Percentiles rank a stretch among this genome's conserved stretches.
Conservation (phyloP, 2,888 invertebrate species). For the Coleophora deauratella region DNA sequence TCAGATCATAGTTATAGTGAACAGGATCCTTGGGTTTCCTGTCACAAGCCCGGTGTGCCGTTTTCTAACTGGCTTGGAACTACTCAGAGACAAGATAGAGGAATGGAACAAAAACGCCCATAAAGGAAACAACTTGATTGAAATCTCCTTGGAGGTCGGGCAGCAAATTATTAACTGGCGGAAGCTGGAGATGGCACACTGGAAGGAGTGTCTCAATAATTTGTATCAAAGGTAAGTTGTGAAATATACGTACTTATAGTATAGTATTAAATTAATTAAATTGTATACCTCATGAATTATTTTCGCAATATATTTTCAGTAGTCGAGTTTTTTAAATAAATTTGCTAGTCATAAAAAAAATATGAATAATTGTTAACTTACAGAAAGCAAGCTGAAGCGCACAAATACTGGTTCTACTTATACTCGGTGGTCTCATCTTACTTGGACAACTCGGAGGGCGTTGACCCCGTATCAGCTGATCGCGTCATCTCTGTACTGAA, state of each 20-base stretch:
- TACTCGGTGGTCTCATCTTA: slow-evolving; percentile 82
- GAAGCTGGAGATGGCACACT: slow-evolving; percentile 88
- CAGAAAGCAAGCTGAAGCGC: slow-evolving; percentile 78
- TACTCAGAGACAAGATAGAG: slow-evolving; percentile 87
- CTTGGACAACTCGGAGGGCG: slow-evolving; percentile 41
- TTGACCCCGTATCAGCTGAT: slow-evolving; percentile 24
- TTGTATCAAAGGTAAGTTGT: slow-evolving; percentile 72
- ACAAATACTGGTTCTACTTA: slow-evolving; percentile 94
- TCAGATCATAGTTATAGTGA: slow-evolving; percentile 78
- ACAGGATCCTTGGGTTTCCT: slow-evolving; percentile 79
- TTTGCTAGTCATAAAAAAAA: no score
- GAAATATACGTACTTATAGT: no score
- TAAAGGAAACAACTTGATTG: slow-evolving; percentile 85
- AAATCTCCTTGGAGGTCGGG: slow-evolving; percentile 82
- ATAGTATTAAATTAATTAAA: no score
- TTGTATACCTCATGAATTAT: no score
- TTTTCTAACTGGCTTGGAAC: slow-evolving; percentile 92
- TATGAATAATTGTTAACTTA: no score
- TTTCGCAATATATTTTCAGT: no score
- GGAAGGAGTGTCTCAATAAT: slow-evolving; percentile 87
- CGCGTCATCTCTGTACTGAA: slow-evolving; percentile 76
- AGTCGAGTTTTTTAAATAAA: no score
- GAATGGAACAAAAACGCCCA: slow-evolving; percentile 96
- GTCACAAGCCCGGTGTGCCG: slow-evolving; percentile 89
- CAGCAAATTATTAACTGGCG: slow-evolving; percentile 93